Evolutionary conservation across 2,888 invertebrate species (phyloP).

Genomic region (Tiliacea aurago): DNA sequence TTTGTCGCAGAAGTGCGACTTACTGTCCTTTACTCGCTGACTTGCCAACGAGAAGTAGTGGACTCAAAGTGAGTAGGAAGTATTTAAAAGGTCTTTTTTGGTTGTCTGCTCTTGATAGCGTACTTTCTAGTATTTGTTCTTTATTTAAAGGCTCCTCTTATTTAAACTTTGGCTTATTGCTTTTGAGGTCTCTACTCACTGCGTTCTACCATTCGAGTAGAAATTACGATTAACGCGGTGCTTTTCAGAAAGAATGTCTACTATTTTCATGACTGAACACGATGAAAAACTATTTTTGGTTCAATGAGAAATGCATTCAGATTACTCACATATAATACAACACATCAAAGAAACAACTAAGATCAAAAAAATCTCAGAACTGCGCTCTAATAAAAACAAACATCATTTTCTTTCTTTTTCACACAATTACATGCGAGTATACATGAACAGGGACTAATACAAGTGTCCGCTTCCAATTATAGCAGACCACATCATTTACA

Average conservation of each 20-base stretch:
- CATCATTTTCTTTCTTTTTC: conserved; percentile 16
- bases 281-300: conserved; percentile 47
- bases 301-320: conserved; percentile 49
- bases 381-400: conserved; percentile 37
- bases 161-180: conserved; percentile 54
- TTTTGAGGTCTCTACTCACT: conserved; percentile 27
- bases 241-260: conserved; percentile 28
- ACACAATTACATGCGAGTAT: too few relatives aligned
- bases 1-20: conserved; percentile 83
- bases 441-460: too few relatives aligned
- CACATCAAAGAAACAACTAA: conserved; percentile 38
- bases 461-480: too few relatives aligned
- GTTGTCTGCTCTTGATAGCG: conserved; percentile 58
- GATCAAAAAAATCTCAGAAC: conserved; percentile 32
- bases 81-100: conserved; percentile 62
- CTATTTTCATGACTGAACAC: conserved; percentile 15
- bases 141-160: conserved; percentile 48
- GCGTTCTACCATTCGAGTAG: conserved; percentile 16
- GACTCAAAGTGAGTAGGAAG: conserved; percentile 70
- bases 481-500: too few relatives aligned
- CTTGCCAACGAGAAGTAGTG: conserved; percentile 67
- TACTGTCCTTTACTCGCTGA: conserved; percentile 73
- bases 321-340: conserved; percentile 38
- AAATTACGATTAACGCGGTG: conserved; percentile 1
- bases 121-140: conserved; percentile 54